Evolutionary conservation across 2,797 vertebrate genomes (phyloP).

Genomic region (Bryconaethiops microstoma): DNA sequence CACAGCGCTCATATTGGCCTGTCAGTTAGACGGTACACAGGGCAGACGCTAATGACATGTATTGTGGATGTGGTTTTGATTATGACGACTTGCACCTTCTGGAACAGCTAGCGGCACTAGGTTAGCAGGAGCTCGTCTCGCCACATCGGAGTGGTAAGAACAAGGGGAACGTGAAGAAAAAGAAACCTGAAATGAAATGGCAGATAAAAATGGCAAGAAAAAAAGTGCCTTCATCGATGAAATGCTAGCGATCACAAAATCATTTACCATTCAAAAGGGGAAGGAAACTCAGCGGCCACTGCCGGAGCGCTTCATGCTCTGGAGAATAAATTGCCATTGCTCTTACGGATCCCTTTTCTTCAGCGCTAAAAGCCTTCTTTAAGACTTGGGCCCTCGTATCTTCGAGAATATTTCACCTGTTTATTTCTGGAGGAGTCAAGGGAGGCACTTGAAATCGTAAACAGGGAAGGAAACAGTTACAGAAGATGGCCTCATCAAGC

Average conservation of each 20-base stretch:
- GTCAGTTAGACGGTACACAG: conserved; percentile 84
- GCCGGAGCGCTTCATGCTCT: not conserved
- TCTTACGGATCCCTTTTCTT: conserved; percentile 56
- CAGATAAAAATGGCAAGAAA: not conserved
- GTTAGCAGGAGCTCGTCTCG: not conserved
- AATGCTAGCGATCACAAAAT: conserved; percentile 11
- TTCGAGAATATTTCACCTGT: conserved; percentile 60
- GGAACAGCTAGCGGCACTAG: conserved; percentile 42
- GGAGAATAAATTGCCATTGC: conserved; percentile 26
- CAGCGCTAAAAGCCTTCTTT: conserved; percentile 63
- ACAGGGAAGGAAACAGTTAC: conserved; percentile 13
- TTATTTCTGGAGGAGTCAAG: conserved; percentile 1
- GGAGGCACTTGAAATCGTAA: not conserved
- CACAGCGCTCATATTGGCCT: conserved; percentile 83
- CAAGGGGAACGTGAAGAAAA: no score
- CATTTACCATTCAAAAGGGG: not conserved
- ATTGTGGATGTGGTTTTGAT: conserved; percentile 70
- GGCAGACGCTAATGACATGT: conserved; percentile 80
- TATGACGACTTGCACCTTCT: conserved; percentile 62
- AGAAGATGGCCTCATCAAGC: no score
- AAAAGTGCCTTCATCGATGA: not conserved
- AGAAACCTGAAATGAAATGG: no score
- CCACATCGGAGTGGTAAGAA: not conserved
- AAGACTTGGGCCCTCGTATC: conserved; percentile 59
- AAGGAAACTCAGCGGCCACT: not conserved